phyloP scores from a whole-genome alignment of 2,797 vertebrate genomes.

The Macrochelys suwanniensis region DNA sequence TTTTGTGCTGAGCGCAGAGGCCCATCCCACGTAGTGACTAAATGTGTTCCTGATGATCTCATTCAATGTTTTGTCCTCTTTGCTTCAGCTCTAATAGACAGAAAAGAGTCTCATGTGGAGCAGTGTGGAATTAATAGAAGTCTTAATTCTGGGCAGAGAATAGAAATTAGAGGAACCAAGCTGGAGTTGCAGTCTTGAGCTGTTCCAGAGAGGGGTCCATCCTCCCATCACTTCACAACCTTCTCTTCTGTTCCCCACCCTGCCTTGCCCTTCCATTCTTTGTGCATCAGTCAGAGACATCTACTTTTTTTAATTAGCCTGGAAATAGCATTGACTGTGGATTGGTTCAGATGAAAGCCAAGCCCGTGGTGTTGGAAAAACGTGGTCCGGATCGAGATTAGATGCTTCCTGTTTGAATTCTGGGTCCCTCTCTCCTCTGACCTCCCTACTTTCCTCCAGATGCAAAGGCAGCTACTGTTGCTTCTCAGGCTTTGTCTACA shows the following conservation, averaged over 20 bases:
- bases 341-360: not conserved
- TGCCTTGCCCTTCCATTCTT: not conserved
- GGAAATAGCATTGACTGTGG: not conserved
- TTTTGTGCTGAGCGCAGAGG: not conserved
- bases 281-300: not conserved
- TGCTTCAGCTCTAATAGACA: not conserved
- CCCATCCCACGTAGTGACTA: not conserved
- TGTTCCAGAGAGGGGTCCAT: not conserved
- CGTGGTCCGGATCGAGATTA: not conserved
- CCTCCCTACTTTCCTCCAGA: conserved; percentile 3
- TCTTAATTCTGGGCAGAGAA: not conserved
- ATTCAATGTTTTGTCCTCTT: not conserved
- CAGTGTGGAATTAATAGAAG: not conserved
- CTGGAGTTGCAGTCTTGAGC: not conserved
- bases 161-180: not conserved
- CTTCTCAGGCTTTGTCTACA: conserved; percentile 9
- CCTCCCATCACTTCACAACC: not conserved
- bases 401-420: conserved; percentile 12
- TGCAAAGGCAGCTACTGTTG: conserved; percentile 41
- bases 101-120: not conserved
- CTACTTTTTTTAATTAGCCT: not conserved
- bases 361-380: conserved; percentile 32
- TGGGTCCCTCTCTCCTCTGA: not conserved
- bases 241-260: not conserved
- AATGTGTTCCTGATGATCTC: not conserved